phyloP scores from a whole-genome alignment of 2,888 invertebrate genomes.

The Melieria crassipennis region DNA sequence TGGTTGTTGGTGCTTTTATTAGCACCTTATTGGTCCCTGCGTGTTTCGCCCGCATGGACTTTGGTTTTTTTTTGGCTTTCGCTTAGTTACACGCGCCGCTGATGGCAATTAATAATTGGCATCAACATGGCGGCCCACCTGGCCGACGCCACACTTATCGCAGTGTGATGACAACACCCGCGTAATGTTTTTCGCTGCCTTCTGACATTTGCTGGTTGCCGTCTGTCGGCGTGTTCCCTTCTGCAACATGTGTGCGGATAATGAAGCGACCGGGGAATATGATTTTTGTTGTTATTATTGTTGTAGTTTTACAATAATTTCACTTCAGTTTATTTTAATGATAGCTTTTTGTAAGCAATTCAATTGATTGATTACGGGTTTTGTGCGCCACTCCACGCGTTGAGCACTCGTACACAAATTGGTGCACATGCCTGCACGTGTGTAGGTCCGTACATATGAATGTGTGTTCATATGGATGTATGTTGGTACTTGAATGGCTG shows the following conservation, averaged over 20 bases:
- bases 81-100: too few relatives aligned
- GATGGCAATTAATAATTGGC: too few relatives aligned
- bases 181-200: neutral
- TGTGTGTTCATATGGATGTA: neutral
- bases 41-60: too few relatives aligned
- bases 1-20: too few relatives aligned
- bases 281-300: constrained; percentile 14
- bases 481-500: neutral
- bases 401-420: too few relatives aligned
- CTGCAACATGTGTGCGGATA: neutral
- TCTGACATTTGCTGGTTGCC: neutral
- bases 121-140: too few relatives aligned
- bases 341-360: constrained; percentile 30
- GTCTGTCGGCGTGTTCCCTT: too few relatives aligned
- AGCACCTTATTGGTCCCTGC: too few relatives aligned
- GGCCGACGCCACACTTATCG: too few relatives aligned
- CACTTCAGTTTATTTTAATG: constrained; percentile 42
- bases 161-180: neutral
- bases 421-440: too few relatives aligned
- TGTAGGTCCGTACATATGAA: too few relatives aligned
- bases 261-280: neutral
- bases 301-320: constrained; percentile 36
- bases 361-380: constrained; percentile 43
- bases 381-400: neutral
- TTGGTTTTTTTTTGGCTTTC: too few relatives aligned